A percentile compares a stretch with the other conserved stretches of the same genome.
These are phyloP conservation scores for Pelobates cultripes DNA, from an alignment of 2,797 vertebrate genomes.

Conservation along the genomic window DNA sequence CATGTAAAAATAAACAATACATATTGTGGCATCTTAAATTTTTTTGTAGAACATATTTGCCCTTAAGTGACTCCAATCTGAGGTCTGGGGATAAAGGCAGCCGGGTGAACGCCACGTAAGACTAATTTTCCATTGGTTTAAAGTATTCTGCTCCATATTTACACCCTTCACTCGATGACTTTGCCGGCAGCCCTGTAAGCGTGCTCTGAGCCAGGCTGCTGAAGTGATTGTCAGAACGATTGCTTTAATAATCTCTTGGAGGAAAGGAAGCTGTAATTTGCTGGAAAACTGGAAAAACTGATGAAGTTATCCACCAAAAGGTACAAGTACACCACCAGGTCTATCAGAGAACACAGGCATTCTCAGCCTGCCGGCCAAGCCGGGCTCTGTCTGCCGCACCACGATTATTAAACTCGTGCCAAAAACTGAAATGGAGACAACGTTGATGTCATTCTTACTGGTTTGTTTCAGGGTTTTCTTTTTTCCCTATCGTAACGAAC, in stretches of 20 bases:
- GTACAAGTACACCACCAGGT: conserved; percentile 27
- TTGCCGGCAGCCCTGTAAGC: not conserved
- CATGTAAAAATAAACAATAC: no score
- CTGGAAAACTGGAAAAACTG: conserved; percentile 12
- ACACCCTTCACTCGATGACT: not conserved
- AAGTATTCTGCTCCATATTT: not conserved
- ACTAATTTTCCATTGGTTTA: not conserved
- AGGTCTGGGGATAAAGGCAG: not conserved
- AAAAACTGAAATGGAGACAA: conserved; percentile 14
- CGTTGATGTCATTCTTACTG: conserved; percentile 2
- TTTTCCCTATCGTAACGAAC: not conserved
- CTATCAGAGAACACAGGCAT: conserved; percentile 38
- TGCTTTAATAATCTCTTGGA: conserved; percentile 22
- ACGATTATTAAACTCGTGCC: conserved; percentile 14
- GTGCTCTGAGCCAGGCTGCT: conserved; percentile 3
- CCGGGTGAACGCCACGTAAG: not conserved
- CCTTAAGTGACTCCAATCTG: not conserved
- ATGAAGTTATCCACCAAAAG: conserved; percentile 8
- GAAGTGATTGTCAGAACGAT: conserved; percentile 26
- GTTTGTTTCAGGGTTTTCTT: not conserved
- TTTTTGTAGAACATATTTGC: not conserved
- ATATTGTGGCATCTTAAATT: not conserved
- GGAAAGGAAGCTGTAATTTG: conserved; percentile 34
- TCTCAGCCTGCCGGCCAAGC: conserved; percentile 7
- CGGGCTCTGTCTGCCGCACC: conserved; percentile 15